Base-by-base conservation (phyloP, 2,888 invertebrate genomes). In the Cephus rjabovi region DNA sequence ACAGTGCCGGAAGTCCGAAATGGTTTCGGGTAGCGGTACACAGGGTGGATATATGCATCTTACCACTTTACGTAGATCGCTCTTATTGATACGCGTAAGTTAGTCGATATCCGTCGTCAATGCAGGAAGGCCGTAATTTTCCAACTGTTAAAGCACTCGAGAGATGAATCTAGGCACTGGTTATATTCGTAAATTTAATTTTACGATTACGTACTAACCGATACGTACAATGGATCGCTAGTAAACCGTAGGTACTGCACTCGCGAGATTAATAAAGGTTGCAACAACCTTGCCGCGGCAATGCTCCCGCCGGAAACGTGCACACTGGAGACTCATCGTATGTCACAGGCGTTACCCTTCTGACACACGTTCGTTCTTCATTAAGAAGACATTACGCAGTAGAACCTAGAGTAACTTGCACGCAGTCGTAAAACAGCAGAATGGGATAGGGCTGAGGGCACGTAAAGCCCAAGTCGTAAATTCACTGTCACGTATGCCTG, bases 261-360 rank as follows among this genome's bases (percentile, higher is more conserved):
- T 34, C 71, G 33, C 31, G 71, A 71, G 34, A 71, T 71, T 31
- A 71, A 71, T 71, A 71, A 71, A 34, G 31, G 71, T 71, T 34
- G 77, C 77, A 40, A 82, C 79, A 82, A 82, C 76, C 73, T 73
- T 75, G 74, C 56, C 73, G 78, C 73, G 78, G 77, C 80, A 81
- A 79, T 80, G 79, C 79, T 76, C 80, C 73, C 75, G 69, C 75
- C 81, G 83, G 83, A 81, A 79, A 75, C 40, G 69, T 80, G 83
- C 82, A 81, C 83, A 81, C 75, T 71, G 73, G 76, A 77, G 75
- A 81, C 76, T 78, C 70, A 40, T 76, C 77, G 80, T 83, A 81
- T 77, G 76, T 82, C 81, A 82, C 76, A 75, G 56, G 23, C 3
- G 31, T 34, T 34, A 34, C 31, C 31, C 6, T 34, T 40, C 75